Base-by-base conservation (phyloP, 2,888 invertebrate genomes). In the Gortyna flavago region DNA sequence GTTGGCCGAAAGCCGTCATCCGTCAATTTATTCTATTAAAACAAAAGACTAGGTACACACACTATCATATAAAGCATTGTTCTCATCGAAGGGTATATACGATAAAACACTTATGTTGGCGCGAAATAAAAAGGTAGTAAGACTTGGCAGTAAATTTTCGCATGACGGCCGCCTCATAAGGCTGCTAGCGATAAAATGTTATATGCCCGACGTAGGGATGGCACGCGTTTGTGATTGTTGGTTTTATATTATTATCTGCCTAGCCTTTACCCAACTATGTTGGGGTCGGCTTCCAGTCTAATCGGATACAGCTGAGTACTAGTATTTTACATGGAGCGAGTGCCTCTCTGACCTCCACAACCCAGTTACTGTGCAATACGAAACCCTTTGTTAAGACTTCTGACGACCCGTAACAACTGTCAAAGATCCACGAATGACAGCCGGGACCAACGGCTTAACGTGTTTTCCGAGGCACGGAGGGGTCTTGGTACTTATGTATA, bases 111-210 rank as follows among this genome's bases (percentile, higher is more conserved):
- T 86, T 88, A 88, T 87, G 81, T 88, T 79, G 83, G 83, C 77
- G 81, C 70, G 80, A 88, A 87, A 87, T 87, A 87, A 87, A 87
- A 87, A 71, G 61, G 79, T 75, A 85, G 80, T 83, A 87, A 89
- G 84, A 80, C 85, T 79, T 80, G 72, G 77, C 74, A 75, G 73
- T 88, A 88, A 86, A 86, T 87, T 87, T 79, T 80, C 84, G 68
- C 80, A 87, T 89, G 89, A 89, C 80, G 88, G 87, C 83, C 81
- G 72, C 48, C 89, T 89, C 89, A 85, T 88, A 89, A 85, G 88
- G 86, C 51, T 78, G 54, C 75, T 38, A 32, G 72, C 81, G 80
- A 88, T 88, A 89, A 88, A 88, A 85, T 81, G 87, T 85, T 76
- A 85, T 76, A 79, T 75, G 72, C 35, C 65, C 9, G 64, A 16